These are phyloP conservation scores for Hemicordylus capensis DNA, from an alignment of 2,113 vertebrate species.

Conservation along the genomic window DNA sequence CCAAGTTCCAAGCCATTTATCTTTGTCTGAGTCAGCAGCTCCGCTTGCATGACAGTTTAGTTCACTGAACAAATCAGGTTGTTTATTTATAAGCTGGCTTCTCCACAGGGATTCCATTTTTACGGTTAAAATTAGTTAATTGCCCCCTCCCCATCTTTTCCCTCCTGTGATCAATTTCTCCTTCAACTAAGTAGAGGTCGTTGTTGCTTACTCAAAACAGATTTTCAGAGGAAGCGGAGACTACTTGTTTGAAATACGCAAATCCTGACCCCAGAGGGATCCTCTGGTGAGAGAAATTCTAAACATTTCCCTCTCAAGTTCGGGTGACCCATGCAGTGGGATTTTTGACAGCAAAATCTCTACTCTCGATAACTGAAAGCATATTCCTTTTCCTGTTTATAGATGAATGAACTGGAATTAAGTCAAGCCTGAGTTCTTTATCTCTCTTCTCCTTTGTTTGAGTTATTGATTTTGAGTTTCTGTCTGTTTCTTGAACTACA, in stretches of 20 bases:
- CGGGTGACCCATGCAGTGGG: background rate
- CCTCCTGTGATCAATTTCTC: background rate
- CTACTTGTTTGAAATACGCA: background rate
- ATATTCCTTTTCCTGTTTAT: background rate
- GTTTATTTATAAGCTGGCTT: conserved; percentile 27
- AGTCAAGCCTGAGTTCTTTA: background rate
- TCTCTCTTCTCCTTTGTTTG: too few species aligned
- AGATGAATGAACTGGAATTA: background rate
- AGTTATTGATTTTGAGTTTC: background rate
- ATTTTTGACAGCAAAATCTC: background rate
- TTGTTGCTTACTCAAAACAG: background rate
- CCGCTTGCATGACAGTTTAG: background rate
- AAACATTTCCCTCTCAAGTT: background rate
- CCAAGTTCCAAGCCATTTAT: background rate
- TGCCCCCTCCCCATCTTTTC: background rate
- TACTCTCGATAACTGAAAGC: background rate
- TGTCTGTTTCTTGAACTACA: background rate
- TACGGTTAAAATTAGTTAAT: conserved; percentile 14
- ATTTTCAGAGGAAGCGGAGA: background rate
- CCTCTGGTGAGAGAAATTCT: background rate
- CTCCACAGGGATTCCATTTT: background rate
- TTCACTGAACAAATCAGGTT: conserved; percentile 2
- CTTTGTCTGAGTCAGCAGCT: conserved; percentile 11
- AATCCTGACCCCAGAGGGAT: background rate
- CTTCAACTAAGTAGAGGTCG: background rate